Evolutionary conservation across 2,888 invertebrate genomes (phyloP).

Genomic region (Mongoloraphidia duomilia): DNA sequence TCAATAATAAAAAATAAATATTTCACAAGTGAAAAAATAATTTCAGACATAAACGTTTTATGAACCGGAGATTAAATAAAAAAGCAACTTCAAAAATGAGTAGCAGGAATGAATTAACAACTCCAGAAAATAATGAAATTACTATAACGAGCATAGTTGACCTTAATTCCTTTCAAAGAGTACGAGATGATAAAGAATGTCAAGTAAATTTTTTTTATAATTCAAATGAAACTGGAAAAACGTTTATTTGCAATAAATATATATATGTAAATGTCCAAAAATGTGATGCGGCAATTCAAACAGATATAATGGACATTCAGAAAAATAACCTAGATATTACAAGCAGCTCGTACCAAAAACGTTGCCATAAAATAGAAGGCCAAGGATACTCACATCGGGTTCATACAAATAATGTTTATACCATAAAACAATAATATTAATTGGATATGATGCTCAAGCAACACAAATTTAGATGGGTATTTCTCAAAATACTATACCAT

Average conservation of each 20-base stretch:
- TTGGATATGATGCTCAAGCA: too few relatives aligned
- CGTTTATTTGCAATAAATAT: conserved; percentile 11
- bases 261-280: conserved; percentile 2
- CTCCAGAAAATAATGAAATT: not conserved
- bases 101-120: not conserved
- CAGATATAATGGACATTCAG: conserved; percentile 8
- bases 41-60: conserved; percentile 9
- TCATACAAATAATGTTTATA: too few relatives aligned
- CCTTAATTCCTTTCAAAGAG: not conserved
- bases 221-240: conserved; percentile 2
- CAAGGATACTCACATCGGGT: too few relatives aligned
- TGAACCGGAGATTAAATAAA: conserved; percentile 4
- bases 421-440: too few relatives aligned
- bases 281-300: conserved; percentile 10
- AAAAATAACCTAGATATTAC: too few relatives aligned
- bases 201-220: conserved; percentile 8
- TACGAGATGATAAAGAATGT: conserved; percentile 7
- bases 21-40: conserved; percentile 10
- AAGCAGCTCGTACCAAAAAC: too few relatives aligned
- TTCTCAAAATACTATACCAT: too few relatives aligned
- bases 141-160: not conserved
- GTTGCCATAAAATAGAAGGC: too few relatives aligned
- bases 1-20: conserved; percentile 6
- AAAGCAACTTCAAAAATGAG: not conserved
- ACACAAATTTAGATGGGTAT: too few relatives aligned